These are phyloP conservation scores for Pimpla rufipes DNA, from an alignment of 2,888 invertebrate species.

Conservation along the genomic window DNA sequence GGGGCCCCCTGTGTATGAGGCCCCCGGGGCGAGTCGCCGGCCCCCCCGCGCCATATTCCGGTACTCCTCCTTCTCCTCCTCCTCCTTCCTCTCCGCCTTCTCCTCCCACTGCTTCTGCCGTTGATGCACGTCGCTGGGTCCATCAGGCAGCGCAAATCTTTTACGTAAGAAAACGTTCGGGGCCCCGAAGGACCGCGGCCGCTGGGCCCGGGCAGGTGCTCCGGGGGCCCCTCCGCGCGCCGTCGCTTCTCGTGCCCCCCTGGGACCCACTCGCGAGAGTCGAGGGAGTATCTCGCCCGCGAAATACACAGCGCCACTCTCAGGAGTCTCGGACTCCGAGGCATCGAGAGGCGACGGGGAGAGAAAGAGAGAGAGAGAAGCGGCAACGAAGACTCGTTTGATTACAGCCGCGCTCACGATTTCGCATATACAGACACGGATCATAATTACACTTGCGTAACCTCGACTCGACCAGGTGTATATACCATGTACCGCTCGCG, in stretches of 20 bases:
- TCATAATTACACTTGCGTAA: conserved; percentile 79
- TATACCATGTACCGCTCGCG: conserved; percentile 47
- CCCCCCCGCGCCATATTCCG: conserved; percentile 49
- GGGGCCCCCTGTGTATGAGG: conserved; percentile 75
- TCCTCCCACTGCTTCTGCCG: conserved; percentile 46
- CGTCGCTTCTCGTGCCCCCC: conserved; percentile 34
- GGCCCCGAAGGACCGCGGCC: conserved; percentile 27
- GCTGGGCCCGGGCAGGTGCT: conserved; percentile 46
- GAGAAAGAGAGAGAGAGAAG: no score
- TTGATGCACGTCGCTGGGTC: conserved; percentile 40
- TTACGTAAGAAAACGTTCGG: conserved; percentile 51
- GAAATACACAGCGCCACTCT: conserved; percentile 30
- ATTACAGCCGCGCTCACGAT: conserved; percentile 74
- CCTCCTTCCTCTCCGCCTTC: conserved; percentile 29
- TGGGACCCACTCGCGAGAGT: conserved; percentile 43
- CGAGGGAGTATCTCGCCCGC: conserved; percentile 41
- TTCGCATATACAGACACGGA: conserved; percentile 73
- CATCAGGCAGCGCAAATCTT: conserved; percentile 45
- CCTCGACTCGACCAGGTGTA: conserved; percentile 74
- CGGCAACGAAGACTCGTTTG: conserved; percentile 74
- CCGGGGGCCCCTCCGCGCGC: conserved; percentile 12
- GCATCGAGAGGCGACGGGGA: conserved; percentile 13
- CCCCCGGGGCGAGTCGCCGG: conserved; percentile 74
- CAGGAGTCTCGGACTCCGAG: conserved; percentile 28
- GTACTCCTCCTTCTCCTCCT: conserved; percentile 30